Evolutionary conservation across 1,140 invertebrate genomes (phyloP).

Genomic region (Popillia japonica): DNA sequence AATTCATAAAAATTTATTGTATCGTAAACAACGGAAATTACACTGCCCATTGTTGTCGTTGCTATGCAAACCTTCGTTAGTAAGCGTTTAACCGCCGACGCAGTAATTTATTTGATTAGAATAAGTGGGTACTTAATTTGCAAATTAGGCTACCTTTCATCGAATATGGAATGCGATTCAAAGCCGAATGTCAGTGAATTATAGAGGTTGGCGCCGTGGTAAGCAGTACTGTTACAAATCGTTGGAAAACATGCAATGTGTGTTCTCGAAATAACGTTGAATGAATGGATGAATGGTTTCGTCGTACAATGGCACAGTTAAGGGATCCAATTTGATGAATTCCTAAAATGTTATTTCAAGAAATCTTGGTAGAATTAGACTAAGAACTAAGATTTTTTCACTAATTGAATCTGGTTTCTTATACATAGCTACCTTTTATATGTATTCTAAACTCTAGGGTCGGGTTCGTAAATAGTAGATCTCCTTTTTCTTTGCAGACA

Average conservation of each 20-base stretch:
- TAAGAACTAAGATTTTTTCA: too few species aligned
- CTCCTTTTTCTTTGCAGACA: too few species aligned
- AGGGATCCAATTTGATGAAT: too few species aligned
- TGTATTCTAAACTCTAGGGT: too few species aligned
- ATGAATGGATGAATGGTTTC: too few species aligned
- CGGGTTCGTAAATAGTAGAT: too few species aligned
- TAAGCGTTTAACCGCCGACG: neutral
- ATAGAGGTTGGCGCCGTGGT: neutral
- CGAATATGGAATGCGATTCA: neutral
- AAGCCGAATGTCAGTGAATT: neutral
- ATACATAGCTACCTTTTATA: too few species aligned
- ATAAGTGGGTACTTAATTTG: neutral
- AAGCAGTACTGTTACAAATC: neutral
- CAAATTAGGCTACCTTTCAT: constrained; percentile 1
- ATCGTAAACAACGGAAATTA: constrained; percentile 20
- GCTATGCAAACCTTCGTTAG: too few species aligned
- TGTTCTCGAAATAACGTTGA: neutral
- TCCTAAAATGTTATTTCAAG: too few species aligned
- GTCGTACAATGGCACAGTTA: too few species aligned
- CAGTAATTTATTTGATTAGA: neutral
- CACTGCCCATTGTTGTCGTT: neutral
- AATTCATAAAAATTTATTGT: constrained; percentile 17
- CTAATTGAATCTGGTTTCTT: too few species aligned
- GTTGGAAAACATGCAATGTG: neutral
- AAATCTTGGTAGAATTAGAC: too few species aligned